A percentile compares a stretch with the other conserved stretches of the same genome.
Evolutionary conservation across 1,140 invertebrate genomes (phyloP).

Genomic region (Drosophila funebris): DNA sequence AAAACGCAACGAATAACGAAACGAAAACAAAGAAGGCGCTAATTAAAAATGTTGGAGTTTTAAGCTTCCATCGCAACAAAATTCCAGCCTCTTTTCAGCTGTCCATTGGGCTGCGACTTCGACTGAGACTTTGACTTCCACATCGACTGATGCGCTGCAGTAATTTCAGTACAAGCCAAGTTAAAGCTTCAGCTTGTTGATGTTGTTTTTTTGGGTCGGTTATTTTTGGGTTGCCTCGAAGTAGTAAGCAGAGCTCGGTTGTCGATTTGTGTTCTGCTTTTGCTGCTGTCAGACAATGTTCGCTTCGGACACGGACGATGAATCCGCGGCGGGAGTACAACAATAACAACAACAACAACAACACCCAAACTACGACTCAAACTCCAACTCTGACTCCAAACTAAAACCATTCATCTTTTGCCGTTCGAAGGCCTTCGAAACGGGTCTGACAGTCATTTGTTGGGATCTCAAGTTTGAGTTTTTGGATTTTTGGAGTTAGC

Average conservation of each 20-base stretch:
- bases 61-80: conserved; percentile 62
- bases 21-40: conserved; percentile 81
- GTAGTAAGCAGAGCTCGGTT: conserved; percentile 73
- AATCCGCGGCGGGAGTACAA: conserved; percentile 36
- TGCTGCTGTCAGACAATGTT: conserved; percentile 63
- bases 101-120: conserved; percentile 58
- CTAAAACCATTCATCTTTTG: conserved; percentile 75
- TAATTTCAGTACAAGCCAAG: conserved; percentile 70
- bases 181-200: too few relatives aligned
- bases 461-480: conserved; percentile 32
- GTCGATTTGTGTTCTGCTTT: conserved; percentile 70
- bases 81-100: conserved; percentile 81
- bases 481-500: conserved; percentile 61
- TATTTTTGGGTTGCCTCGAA: conserved; percentile 33
- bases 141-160: conserved; percentile 53
- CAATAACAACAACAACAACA: conserved; percentile 28
- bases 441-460: conserved; percentile 52
- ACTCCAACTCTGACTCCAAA: conserved; percentile 5
- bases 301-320: conserved; percentile 37
- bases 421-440: conserved; percentile 64
- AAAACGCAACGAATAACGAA: conserved; percentile 70
- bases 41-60: conserved; percentile 82
- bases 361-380: neutral
- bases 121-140: conserved; percentile 7
- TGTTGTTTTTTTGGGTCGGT: conserved; percentile 35